Percentiles rank a stretch among this genome's conserved stretches.
phyloP scores from a whole-genome alignment of 1,140 invertebrate species.

The Drosophila melanica region DNA sequence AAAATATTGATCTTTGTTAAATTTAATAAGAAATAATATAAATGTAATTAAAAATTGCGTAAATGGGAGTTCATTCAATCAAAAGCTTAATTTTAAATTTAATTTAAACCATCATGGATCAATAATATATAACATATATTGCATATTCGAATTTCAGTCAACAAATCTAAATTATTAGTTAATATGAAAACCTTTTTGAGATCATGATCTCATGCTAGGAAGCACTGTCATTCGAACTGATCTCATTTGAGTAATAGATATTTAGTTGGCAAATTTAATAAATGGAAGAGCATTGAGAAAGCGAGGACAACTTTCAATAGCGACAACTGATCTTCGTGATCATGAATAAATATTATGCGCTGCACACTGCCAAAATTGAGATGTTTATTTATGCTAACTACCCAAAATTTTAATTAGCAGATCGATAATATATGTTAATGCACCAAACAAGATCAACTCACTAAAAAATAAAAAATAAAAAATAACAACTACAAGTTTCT shows the following conservation, averaged over 20 bases:
- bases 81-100: no score
- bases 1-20: no score
- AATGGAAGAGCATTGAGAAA: neutral
- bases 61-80: no score
- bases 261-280: neutral
- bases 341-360: neutral
- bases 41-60: no score
- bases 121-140: no score
- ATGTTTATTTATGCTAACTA: neutral
- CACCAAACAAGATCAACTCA: neutral
- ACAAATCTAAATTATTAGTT: no score
- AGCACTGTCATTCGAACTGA: neutral
- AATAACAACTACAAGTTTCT: neutral
- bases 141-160: no score
- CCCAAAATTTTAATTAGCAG: conserved; percentile 40
- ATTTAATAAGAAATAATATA: no score
- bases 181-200: neutral
- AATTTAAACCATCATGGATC: no score
- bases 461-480: neutral
- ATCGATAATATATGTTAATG: neutral
- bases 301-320: neutral
- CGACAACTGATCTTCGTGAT: neutral
- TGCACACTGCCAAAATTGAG: neutral
- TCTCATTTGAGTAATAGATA: neutral
- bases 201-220: neutral